phyloP scores from a whole-genome alignment of 2,797 vertebrate genomes.

The Onychomys arenicola region DNA sequence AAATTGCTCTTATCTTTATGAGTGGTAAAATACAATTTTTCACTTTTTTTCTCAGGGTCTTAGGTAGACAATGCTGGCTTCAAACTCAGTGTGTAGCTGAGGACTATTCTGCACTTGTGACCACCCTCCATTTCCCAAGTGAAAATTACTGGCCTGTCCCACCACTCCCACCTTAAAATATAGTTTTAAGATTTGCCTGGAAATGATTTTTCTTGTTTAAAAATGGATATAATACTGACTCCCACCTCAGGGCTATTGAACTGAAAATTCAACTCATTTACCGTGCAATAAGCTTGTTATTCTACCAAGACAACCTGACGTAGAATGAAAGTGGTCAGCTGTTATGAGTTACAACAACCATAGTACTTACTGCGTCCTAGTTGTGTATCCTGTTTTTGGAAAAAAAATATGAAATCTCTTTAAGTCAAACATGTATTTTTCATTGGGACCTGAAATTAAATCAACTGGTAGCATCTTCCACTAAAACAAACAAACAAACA shows the following conservation, averaged over 20 bases:
- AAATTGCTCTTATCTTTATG: slow-evolving; percentile 33
- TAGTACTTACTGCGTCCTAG: neutral
- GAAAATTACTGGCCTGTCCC: neutral
- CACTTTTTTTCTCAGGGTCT: neutral
- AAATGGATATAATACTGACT: slow-evolving; percentile 23
- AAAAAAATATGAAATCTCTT: slow-evolving; percentile 12
- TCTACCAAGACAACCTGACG: neutral
- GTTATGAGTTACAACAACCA: neutral
- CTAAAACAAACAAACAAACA: neutral
- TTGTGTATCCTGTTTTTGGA: neutral
- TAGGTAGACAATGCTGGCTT: neutral
- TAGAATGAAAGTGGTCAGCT: slow-evolving; percentile 1
- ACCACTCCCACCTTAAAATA: neutral
- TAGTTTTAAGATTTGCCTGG: neutral
- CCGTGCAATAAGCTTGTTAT: neutral
- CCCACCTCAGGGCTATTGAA: neutral
- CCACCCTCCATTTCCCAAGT: no score
- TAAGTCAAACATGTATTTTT: slow-evolving; percentile 34
- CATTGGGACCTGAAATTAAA: slow-evolving; percentile 63
- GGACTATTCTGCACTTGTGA: neutral
- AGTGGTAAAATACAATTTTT: neutral
- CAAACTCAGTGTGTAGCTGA: neutral
- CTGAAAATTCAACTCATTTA: slow-evolving; percentile 26
- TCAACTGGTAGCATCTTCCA: slow-evolving; percentile 14
- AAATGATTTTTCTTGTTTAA: slow-evolving; percentile 17